Percentiles rank a stretch among this genome's conserved stretches.
Evolutionary conservation across 2,797 vertebrate species (phyloP).

Genomic region (Telmatherina bonti): DNA sequence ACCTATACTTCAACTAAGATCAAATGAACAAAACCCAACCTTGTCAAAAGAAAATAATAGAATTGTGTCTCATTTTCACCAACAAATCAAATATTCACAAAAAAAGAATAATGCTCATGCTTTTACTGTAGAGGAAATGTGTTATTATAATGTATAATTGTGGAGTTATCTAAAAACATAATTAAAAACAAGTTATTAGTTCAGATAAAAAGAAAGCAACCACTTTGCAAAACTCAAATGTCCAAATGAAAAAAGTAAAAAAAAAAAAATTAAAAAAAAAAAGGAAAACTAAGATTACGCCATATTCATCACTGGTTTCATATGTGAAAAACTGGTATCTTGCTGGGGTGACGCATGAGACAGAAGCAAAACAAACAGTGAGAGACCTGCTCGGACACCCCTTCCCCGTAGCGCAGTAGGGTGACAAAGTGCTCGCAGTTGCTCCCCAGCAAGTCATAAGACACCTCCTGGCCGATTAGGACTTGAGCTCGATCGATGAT

Average conservation of each 20-base stretch:
- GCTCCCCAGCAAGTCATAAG: conserved; percentile 89
- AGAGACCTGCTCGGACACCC: conserved; percentile 90
- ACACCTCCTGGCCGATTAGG: conserved; percentile 88
- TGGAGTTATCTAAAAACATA: background rate
- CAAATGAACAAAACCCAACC: background rate
- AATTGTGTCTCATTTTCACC: background rate
- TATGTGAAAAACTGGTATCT: conserved; percentile 6
- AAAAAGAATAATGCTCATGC: too few species aligned
- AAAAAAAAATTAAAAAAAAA: background rate
- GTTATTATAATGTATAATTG: background rate
- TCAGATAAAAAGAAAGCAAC: background rate
- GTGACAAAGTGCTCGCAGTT: conserved; percentile 98
- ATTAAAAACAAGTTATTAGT: too few species aligned
- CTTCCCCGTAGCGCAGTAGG: conserved; percentile 91
- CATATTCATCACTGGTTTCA: conserved; percentile 7
- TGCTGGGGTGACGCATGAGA: conserved; percentile 32
- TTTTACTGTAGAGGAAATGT: background rate
- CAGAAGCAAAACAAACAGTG: conserved; percentile 57
- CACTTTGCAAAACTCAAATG: background rate
- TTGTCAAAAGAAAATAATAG: background rate
- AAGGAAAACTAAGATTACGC: background rate
- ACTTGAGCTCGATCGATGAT: conserved; percentile 87
- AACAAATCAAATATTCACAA: background rate
- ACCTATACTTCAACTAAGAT: background rate
- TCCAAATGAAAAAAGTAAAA: background rate